Evolutionary conservation across 2,113 vertebrate genomes (phyloP), one percentile per base, ranked within the genome.

Genomic region (Haemorhous mexicanus): DNA sequence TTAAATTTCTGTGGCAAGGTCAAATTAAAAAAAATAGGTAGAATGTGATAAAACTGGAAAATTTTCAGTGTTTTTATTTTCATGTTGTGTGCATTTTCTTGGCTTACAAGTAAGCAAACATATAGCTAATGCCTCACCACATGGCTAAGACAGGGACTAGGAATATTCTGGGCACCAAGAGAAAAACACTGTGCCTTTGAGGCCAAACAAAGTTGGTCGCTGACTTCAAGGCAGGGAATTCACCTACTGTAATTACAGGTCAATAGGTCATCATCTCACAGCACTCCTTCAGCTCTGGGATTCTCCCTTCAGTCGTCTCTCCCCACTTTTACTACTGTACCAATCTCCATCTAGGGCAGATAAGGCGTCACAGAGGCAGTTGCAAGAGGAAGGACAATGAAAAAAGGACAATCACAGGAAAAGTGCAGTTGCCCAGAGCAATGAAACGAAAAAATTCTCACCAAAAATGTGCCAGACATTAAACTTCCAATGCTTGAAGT

Each of bases 1-100:
- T 96, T 90, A 90, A 44, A 96, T 90, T 95, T 94, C 50, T 84
- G 66, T 82, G 43, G 68, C 61, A 93, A 96, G 3, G 6, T 41
- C 8, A 90, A 23, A 72, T 39, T 8, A 64, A 49, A 58, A 59
- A 95, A 93, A 91, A 73, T 8, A 39, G 56, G 30, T 70, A 91
- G 39, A 78, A 77, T 24, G 41, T 80, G 47, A 93, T 94, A 81
- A 21, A 90, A 33, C 20, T 80, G 68, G 82, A 95, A 81, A 82
- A 61, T 52, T 73, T 64, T 46, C 52, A 91, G 19, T 49, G 47
- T 95, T 89, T 89, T 49, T 3, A 19, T 87, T 75, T 91, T 73
- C 0, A 0, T 59, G 32, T 46, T 70, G 9, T 8, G 5, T 23
- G n/a, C n/a, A 35, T 74, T 82, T 85, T 41, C 32, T 81, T 68